Evolutionary conservation across 30 jellyfish, hydroid and myxozoan species (phyloP).

Genomic region (Turritopsis dohrnii): DNA sequence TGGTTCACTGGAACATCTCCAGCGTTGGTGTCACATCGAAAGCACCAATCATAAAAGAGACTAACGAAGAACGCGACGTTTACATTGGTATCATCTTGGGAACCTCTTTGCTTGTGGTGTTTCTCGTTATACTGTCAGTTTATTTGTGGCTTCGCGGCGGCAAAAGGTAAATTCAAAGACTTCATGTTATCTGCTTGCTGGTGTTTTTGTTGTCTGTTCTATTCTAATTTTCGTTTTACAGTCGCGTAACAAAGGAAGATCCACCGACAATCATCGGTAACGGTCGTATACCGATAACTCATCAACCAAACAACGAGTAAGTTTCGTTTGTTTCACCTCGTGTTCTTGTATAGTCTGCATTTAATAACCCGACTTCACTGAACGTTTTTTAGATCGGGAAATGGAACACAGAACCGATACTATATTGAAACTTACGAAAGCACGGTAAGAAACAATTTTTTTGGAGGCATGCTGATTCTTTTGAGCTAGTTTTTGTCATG

Average conservation of each 20-base stretch:
- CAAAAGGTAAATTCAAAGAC: not conserved
- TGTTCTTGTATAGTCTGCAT: no score
- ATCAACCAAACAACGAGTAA: not conserved
- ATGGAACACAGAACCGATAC: not conserved
- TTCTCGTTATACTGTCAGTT: not conserved
- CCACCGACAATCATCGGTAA: not conserved
- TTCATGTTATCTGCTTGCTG: no score
- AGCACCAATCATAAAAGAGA: slow-evolving; percentile 5
- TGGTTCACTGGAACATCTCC: not conserved
- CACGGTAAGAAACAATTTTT: not conserved
- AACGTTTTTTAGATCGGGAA: not conserved
- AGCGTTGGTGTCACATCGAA: slow-evolving; percentile 2
- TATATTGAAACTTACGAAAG: not conserved
- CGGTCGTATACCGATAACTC: not conserved
- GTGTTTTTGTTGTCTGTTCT: no score
- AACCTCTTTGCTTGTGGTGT: not conserved
- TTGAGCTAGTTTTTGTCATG: no score
- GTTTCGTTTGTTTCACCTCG: no score
- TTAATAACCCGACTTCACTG: no score
- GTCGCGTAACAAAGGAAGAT: not conserved
- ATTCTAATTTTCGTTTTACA: not conserved
- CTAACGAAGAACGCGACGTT: not conserved
- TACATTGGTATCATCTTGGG: not conserved
- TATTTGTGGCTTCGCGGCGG: slow-evolving; percentile 9
- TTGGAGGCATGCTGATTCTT: not conserved